phyloP scores from a whole-genome alignment of 2,888 invertebrate genomes.

The Tinea pellionella region DNA sequence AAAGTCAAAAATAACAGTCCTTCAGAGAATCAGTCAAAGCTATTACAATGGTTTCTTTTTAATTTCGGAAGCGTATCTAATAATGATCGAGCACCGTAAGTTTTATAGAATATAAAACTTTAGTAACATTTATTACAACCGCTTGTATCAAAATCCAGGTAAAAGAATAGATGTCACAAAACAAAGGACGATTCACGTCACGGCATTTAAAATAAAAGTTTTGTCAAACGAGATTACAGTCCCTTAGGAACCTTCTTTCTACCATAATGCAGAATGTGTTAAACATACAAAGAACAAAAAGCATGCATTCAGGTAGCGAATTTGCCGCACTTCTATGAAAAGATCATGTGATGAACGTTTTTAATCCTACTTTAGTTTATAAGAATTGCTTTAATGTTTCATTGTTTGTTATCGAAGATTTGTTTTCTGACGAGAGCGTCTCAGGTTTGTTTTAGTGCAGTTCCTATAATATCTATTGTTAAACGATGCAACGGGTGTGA shows the following conservation, averaged over 20 bases:
- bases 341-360: conserved; percentile 6
- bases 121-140: conserved; percentile 6
- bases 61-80: conserved; percentile 16
- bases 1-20: not conserved
- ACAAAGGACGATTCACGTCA: conserved; percentile 40
- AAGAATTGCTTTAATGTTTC: not conserved
- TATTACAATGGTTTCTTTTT: not conserved
- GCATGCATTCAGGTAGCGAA: conserved; percentile 53
- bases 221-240: conserved; percentile 39
- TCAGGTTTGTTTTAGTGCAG: not conserved
- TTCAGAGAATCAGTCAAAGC: not conserved
- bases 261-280: conserved; percentile 29
- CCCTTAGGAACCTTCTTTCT: conserved; percentile 27
- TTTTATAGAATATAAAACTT: not conserved
- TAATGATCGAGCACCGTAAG: conserved; percentile 2
- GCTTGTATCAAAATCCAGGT: conserved; percentile 15
- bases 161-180: conserved; percentile 1
- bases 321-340: conserved; percentile 16
- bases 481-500: not conserved
- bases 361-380: conserved; percentile 8
- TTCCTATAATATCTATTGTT: not conserved
- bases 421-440: not conserved
- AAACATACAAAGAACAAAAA: conserved; percentile 18
- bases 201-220: conserved; percentile 31
- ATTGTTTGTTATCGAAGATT: conserved; percentile 2